Base-by-base conservation (phyloP, 2,113 vertebrate genomes). In the Nycticebus coucang region DNA sequence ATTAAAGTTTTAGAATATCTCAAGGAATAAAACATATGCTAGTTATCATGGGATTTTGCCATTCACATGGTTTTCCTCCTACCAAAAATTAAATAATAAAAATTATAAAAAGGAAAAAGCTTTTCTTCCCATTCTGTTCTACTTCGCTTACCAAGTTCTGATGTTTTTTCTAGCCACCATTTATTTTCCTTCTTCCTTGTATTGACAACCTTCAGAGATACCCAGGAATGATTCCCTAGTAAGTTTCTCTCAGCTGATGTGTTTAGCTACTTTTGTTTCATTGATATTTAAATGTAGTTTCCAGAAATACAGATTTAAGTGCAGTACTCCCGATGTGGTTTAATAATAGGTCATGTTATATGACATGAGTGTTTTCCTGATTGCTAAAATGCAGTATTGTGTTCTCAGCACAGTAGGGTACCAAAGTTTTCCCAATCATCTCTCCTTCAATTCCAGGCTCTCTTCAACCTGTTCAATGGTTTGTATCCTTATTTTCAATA, bases 201-300 rank as follows among this genome's bases (percentile, higher is more conserved):
- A 50, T 81, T 85, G 74, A 37, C n/a, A 30, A 19, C 26, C n/a
- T 64, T 69, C 14, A 17, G 85, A 75, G 82, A 41, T 28, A 21
- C 15, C 33, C 7, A 24, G 22, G 55, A 88, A 64, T 66, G n/a
- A n/a, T 5, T 37, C 55, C 64, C 69, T 68, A 30, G 12, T 50
- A 75, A 53, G 35, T n/a, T 87, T 91, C 22, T 77, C 66, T 55
- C n/a, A 69, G 45, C n/a, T 75, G 7, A 35, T 50, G 6, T 21
- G 24, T 53, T 95, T 66, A 66, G 17, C 72, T 83, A 10, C 22
- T 55, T 94, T 69, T 11, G 5, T 88, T 74, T 81, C 13, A 21
- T 89, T 75, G 77, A 35, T 85, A 28, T 77, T 94, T 89, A 95
- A 85, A 72, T 50, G 50, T 82, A 15, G 22, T 26, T 82, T 77